phyloP scores from a whole-genome alignment of 2,113 vertebrate genomes.

The Picathartes gymnocephalus region DNA sequence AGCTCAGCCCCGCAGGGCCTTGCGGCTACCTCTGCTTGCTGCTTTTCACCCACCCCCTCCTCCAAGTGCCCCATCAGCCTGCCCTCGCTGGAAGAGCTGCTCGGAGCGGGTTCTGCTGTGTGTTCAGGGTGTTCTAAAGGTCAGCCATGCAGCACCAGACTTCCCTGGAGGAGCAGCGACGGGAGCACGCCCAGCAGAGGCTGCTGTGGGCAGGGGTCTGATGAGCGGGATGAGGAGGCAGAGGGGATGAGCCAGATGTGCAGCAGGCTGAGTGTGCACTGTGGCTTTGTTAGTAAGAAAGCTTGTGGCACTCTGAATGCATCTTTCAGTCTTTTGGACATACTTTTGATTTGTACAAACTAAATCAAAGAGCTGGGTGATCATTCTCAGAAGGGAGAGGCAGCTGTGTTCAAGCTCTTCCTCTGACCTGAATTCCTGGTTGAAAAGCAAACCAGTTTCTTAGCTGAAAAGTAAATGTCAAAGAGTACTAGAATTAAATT shows the following conservation, averaged over 20 bases:
- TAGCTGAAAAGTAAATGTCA: constrained; percentile 12
- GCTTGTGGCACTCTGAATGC: background rate
- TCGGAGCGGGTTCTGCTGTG: background rate
- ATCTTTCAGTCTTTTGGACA: background rate
- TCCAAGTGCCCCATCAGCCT: background rate
- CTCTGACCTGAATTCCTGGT: background rate
- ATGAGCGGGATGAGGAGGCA: background rate
- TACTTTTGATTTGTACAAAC: background rate
- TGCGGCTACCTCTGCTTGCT: background rate
- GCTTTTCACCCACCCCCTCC: background rate
- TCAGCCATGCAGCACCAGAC: background rate
- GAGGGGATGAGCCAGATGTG: background rate
- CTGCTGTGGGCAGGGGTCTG: background rate
- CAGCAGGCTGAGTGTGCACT: background rate
- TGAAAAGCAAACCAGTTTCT: background rate
- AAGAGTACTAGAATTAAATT: constrained; percentile 21
- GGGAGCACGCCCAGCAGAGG: background rate
- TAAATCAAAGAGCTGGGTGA: background rate
- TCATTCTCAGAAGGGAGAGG: background rate
- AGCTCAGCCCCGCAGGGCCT: background rate
- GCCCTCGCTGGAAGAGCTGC: background rate
- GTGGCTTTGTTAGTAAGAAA: background rate
- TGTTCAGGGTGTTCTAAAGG: rapidly evolving
- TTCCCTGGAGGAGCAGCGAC: background rate
- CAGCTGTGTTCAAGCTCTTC: background rate